Conservation (phyloP, 2,797 vertebrate species). For the Eidolon dupreanum region DNA sequence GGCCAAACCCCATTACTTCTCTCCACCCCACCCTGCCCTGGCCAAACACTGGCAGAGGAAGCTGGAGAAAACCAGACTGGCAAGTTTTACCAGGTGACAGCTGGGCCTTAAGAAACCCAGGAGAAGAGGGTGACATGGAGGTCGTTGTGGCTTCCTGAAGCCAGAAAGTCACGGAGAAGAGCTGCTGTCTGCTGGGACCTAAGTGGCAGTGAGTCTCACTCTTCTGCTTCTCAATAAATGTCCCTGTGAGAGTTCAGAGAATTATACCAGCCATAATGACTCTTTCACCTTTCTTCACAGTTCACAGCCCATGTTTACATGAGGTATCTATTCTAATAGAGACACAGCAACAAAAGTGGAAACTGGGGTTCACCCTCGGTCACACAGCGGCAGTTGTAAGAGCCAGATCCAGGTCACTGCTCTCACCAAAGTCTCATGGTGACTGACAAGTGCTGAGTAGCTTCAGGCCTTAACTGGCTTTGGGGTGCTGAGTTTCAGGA, state of each 20-base stretch:
- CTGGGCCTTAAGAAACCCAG: background rate
- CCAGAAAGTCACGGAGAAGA: background rate
- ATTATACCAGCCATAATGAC: too few relatives aligned
- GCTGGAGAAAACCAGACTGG: background rate
- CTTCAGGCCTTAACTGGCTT: background rate
- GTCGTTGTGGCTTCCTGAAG: background rate
- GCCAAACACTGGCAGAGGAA: background rate
- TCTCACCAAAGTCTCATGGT: too few relatives aligned
- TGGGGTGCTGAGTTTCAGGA: background rate
- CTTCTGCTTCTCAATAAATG: background rate
- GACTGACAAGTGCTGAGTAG: fast-evolving
- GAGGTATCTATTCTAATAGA: background rate
- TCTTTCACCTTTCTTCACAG: background rate
- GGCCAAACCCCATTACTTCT: background rate
- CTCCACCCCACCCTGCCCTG: background rate
- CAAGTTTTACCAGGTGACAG: background rate
- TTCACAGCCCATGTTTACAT: background rate
- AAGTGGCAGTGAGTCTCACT: background rate
- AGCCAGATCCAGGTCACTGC: fast-evolving
- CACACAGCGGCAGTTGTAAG: fast-evolving
- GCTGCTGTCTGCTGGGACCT: background rate
- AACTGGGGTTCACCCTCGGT: background rate
- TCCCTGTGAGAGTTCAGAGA: background rate
- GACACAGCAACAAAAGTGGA: background rate
- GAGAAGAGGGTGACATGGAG: background rate